These are phyloP conservation scores for Saimiri boliviensis DNA, from an alignment of 2,113 vertebrate species.

Conservation along the genomic window DNA sequence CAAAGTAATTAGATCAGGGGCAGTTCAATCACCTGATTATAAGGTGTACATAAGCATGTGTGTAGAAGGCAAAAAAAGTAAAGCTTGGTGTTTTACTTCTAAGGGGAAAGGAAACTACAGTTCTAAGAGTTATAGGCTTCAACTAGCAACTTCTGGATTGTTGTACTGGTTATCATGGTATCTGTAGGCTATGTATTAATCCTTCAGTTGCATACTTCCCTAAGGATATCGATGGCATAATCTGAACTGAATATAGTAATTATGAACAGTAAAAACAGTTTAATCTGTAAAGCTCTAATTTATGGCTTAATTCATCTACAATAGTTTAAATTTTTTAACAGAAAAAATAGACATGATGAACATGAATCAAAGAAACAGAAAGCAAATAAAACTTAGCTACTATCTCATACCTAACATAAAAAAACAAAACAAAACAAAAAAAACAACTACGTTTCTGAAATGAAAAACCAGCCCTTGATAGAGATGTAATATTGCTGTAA, in stretches of 20 bases:
- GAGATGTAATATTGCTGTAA: not conserved
- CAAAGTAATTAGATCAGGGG: not conserved
- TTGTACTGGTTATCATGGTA: not conserved
- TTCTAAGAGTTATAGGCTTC: not conserved
- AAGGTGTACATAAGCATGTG: not conserved
- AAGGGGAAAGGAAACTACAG: not conserved
- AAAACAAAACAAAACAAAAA: too few species aligned
- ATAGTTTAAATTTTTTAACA: constrained; percentile 18
- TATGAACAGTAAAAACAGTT: not conserved
- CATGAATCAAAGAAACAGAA: not conserved
- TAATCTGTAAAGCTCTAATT: not conserved
- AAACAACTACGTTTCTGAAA: not conserved
- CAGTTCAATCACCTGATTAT: not conserved
- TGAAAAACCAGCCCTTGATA: not conserved
- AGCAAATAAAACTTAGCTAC: not conserved
- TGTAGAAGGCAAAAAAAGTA: not conserved
- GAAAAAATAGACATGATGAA: constrained; percentile 22
- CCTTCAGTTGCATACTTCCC: constrained; percentile 17
- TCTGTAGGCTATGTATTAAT: not conserved
- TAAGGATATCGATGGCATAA: not conserved
- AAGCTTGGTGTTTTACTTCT: not conserved
- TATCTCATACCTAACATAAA: not conserved
- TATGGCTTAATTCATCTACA: not conserved
- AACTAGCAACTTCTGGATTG: not conserved
- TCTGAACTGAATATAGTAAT: not conserved